Evolutionary conservation across 1,140 invertebrate genomes (phyloP).

Genomic region (Papilio xuthus): DNA sequence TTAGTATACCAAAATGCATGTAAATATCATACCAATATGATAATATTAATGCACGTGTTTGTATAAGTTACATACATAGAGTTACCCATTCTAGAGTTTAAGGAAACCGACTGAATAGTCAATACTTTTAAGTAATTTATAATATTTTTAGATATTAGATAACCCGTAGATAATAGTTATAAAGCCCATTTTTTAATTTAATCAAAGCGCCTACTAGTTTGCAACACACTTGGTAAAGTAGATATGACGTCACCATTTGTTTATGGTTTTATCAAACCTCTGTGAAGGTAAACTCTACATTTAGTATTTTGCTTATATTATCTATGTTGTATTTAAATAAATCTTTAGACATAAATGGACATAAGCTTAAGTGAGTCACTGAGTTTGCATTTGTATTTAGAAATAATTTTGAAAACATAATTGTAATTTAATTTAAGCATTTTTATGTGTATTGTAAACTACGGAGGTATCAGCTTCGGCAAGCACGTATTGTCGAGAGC

Average conservation of each 20-base stretch:
- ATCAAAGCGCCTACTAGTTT: slow-evolving; percentile 10
- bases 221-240: background rate
- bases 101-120: slow-evolving; percentile 80
- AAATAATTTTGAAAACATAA: slow-evolving; percentile 18
- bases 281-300: background rate
- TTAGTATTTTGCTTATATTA: slow-evolving; percentile 10
- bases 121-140: slow-evolving; percentile 74
- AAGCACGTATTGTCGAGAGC: slow-evolving; percentile 48
- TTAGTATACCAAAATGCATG: slow-evolving; percentile 8
- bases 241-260: background rate
- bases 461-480: slow-evolving; percentile 48
- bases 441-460: slow-evolving; percentile 64
- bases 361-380: background rate
- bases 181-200: slow-evolving; percentile 4
- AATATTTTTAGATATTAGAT: slow-evolving; percentile 41
- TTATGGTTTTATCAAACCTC: background rate
- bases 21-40: slow-evolving; percentile 10
- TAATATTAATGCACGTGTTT: slow-evolving; percentile 27
- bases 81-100: slow-evolving; percentile 62
- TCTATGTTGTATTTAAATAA: slow-evolving; percentile 16
- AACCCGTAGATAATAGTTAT: slow-evolving; percentile 28
- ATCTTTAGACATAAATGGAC: slow-evolving; percentile 27
- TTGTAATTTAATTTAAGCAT: slow-evolving; percentile 38
- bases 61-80: slow-evolving; percentile 6
- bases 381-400: slow-evolving; percentile 19